Percentiles rank a stretch among this genome's conserved stretches.
Evolutionary conservation across 2,888 invertebrate genomes (phyloP).

Genomic region (Latheticus oryzae): DNA sequence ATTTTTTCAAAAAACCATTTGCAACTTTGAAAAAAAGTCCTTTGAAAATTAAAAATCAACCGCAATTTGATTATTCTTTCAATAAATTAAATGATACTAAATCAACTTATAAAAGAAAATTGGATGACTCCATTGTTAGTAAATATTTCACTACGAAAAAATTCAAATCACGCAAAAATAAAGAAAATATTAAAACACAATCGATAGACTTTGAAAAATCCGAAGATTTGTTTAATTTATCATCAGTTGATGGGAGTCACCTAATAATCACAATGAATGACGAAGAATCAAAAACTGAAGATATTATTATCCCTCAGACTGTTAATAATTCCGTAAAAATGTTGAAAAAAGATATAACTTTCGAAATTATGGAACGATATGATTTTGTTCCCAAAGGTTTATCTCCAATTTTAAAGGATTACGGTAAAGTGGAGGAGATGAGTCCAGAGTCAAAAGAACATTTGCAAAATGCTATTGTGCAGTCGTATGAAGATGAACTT

Average conservation of each 20-base stretch:
- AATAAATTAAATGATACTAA: too few relatives aligned
- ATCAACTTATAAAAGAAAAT: too few relatives aligned
- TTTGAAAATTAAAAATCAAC: too few relatives aligned
- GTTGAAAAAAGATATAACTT: conserved; percentile 40
- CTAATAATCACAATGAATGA: conserved; percentile 11
- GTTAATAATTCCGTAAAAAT: too few relatives aligned
- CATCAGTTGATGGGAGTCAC: not conserved
- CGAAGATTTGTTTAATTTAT: conserved; percentile 17
- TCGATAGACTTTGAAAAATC: conserved; percentile 7
- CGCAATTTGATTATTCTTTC: too few relatives aligned
- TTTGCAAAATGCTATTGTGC: conserved; percentile 58
- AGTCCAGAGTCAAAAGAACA: conserved; percentile 58
- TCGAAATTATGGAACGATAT: conserved; percentile 66
- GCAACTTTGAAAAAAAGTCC: too few relatives aligned
- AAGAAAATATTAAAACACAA: too few relatives aligned
- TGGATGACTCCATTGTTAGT: conserved; percentile 10
- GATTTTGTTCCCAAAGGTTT: conserved; percentile 72
- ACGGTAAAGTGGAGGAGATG: conserved; percentile 52
- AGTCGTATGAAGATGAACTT: conserved; percentile 59
- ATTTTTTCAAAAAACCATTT: too few relatives aligned
- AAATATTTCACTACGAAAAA: conserved; percentile 24
- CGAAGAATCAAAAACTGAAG: conserved; percentile 1
- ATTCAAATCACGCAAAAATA: not conserved
- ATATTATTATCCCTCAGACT: conserved; percentile 4
- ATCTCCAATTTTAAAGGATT: conserved; percentile 68